These are phyloP conservation scores for Triplophysa yarkandensis DNA, from an alignment of 2,797 vertebrate species.

Conservation along the genomic window DNA sequence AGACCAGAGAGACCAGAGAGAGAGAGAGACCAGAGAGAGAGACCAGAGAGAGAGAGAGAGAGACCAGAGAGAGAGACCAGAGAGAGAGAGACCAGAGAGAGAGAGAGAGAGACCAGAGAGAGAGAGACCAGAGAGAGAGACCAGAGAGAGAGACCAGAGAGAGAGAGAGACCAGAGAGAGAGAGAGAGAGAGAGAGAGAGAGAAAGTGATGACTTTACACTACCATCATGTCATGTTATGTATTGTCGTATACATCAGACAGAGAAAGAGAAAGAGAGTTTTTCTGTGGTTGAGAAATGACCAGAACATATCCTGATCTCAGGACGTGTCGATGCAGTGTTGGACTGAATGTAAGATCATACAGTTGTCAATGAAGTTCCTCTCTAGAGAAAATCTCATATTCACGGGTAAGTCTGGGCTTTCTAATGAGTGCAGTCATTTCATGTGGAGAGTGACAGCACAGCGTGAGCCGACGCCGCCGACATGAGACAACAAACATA, in stretches of 20 bases:
- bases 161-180: background rate
- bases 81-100: background rate
- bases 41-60: background rate
- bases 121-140: background rate
- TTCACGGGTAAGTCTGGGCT: conserved; percentile 18
- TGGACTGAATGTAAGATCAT: conserved; percentile 22
- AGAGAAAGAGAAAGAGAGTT: too few relatives aligned
- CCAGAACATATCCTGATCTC: too few relatives aligned
- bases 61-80: background rate
- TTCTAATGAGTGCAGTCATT: conserved; percentile 41
- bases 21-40: too few relatives aligned
- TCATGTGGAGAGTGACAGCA: conserved; percentile 22
- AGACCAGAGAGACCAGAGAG: background rate
- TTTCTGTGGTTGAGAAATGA: too few relatives aligned
- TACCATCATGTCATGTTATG: background rate
- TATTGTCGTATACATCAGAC: too few relatives aligned
- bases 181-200: background rate
- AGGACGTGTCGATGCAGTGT: conserved; percentile 11
- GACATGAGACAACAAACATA: conserved; percentile 37
- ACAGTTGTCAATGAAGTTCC: conserved; percentile 45
- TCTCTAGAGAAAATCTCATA: conserved; percentile 10
- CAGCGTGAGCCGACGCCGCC: conserved; percentile 6
- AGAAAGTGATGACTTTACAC: background rate
- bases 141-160: background rate
- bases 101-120: background rate